A percentile compares a stretch with the other conserved stretches of the same genome.
Evolutionary conservation across 2,888 invertebrate genomes (phyloP).

Genomic region (Mystacides longicornis): DNA sequence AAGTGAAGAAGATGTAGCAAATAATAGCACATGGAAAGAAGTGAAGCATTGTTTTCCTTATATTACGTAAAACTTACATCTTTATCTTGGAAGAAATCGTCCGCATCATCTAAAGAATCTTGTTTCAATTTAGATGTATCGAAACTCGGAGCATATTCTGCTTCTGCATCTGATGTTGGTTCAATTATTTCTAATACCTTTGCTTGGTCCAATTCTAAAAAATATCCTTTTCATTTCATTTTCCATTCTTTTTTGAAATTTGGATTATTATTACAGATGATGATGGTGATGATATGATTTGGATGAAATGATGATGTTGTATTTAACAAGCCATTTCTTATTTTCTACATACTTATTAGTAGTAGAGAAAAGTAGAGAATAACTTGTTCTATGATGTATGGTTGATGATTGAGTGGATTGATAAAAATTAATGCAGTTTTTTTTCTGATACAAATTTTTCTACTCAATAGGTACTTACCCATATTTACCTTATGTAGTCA

Average conservation of each 20-base stretch:
- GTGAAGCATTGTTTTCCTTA: not conserved
- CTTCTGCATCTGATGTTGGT: constrained; percentile 40
- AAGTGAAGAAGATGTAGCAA: not conserved
- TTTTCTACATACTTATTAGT: too few relatives aligned
- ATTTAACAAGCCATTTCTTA: too few relatives aligned
- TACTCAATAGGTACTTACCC: too few relatives aligned
- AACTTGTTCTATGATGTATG: too few relatives aligned
- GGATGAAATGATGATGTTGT: too few relatives aligned
- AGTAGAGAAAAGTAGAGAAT: too few relatives aligned
- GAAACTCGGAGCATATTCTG: constrained; percentile 40
- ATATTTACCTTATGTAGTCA: too few relatives aligned
- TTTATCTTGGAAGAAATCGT: constrained; percentile 45
- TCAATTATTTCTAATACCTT: constrained; percentile 49
- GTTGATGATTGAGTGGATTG: too few relatives aligned
- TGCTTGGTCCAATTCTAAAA: constrained; percentile 47
- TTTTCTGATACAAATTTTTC: too few relatives aligned
- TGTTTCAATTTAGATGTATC: constrained; percentile 44
- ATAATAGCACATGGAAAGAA: not conserved
- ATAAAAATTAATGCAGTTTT: too few relatives aligned
- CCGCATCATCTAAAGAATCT: constrained; percentile 47
- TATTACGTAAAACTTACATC: constrained; percentile 33
- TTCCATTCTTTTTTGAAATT: not conserved
- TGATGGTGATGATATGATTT: not conserved
- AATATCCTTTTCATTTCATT: not conserved
- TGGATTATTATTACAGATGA: not conserved